A percentile compares a stretch with the other conserved stretches of the same genome.
Conservation (phyloP, 2,888 invertebrate genomes). For the Andrena camellia region DNA sequence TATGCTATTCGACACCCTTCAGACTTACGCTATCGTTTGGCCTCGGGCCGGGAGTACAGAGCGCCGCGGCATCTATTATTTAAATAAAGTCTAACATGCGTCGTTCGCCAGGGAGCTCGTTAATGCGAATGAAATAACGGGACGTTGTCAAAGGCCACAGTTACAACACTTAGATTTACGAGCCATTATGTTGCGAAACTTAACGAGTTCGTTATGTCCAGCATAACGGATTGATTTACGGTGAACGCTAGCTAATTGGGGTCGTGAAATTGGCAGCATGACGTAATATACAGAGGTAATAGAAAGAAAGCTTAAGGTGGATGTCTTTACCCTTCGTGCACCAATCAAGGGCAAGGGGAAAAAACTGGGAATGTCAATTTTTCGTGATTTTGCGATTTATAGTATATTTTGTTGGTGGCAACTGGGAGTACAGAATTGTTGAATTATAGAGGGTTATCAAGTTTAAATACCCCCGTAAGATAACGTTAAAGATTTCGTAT, state of each 20-base stretch:
- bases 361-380: too few relatives aligned
- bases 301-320: background rate
- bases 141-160: slow-evolving; percentile 31
- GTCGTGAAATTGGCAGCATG: slow-evolving; percentile 22
- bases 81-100: background rate
- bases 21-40: background rate
- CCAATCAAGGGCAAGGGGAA: background rate
- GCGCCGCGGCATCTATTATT: background rate
- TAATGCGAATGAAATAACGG: slow-evolving; percentile 12
- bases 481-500: too few relatives aligned
- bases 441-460: too few relatives aligned
- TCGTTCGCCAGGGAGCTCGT: background rate
- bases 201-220: slow-evolving; percentile 44
- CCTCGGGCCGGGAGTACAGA: background rate
- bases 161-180: slow-evolving; percentile 31
- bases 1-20: background rate
- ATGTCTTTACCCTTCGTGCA: background rate
- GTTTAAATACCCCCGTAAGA: too few relatives aligned
- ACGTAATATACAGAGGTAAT: background rate
- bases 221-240: slow-evolving; percentile 35
- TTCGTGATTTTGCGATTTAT: too few relatives aligned
- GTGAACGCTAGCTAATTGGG: slow-evolving; percentile 28
- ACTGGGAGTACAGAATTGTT: too few relatives aligned
- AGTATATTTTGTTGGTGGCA: too few relatives aligned
- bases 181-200: slow-evolving; percentile 29